Evolutionary conservation across 2,113 vertebrate species (phyloP), one percentile per base, ranked within the genome.

Genomic region (Rostratula benghalensis): DNA sequence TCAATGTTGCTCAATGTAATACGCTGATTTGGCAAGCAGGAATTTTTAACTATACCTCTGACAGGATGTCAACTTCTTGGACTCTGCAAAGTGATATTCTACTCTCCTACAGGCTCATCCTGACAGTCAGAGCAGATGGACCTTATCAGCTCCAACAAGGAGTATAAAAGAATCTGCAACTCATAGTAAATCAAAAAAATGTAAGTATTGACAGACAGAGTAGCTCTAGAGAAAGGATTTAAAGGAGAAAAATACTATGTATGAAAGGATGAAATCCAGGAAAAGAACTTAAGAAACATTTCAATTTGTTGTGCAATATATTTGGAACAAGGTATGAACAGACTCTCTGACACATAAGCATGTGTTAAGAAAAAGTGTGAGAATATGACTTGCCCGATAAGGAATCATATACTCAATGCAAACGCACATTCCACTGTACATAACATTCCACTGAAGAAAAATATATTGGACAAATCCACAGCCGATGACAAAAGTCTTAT

Each of bases 11-110:
- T 88, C 22, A 74, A 89, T 93, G 31, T 73, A 88, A 93, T 17
- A 71, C 9, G 59, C 7, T 0, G 1, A 74, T 65, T 67, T 89
- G 68, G 63, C 61, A 83, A 91, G 43, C 13, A 53, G 65, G 37
- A 81, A 30, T 78, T 93, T 94, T 89, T 59, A 95, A 86, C 46
- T 63, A 4, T 43, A 43, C 80, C 31, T 94, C 31, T 93, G 93
- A 95, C 56, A 94, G 64, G 25, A 78, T 95, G 85, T 90, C 94
- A 96, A 95, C 54, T 93, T 93, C 83, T 95, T 92, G 89, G 90
- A 93, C 75, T 83, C 79, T n/a, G 28, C 17, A 74, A 79, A 93
- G 41, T 6, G 11, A 89, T 89, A 88, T 3, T 77, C 17, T 74
- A n/a, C 46, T 89, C 41, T 94, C 50, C 45, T 80, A 69, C 65